Evolutionary conservation across 2,888 invertebrate species (phyloP).

Genomic region (Erebia ligea): DNA sequence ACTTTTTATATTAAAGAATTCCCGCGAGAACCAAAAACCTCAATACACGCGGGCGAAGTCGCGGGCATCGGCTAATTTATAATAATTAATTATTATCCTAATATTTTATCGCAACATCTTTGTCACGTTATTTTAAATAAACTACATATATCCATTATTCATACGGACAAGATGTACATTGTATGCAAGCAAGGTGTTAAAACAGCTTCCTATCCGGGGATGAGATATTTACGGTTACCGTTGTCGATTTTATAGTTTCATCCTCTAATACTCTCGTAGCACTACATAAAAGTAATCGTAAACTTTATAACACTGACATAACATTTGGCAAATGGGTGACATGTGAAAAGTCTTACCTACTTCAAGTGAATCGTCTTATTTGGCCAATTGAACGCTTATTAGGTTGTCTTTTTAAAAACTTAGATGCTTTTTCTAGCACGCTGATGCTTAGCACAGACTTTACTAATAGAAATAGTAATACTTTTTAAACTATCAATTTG

Average conservation of each 20-base stretch:
- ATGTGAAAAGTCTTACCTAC: conserved; percentile 49
- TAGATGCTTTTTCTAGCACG: not conserved
- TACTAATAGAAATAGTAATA: not conserved
- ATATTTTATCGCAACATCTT: not conserved
- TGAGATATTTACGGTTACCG: conserved; percentile 54
- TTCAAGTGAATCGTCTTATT: conserved; percentile 39
- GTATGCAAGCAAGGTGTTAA: conserved; percentile 34
- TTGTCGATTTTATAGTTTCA: conserved; percentile 64
- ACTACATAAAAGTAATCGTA: conserved; percentile 61
- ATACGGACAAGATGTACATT: conserved; percentile 30
- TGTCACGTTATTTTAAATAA: not conserved
- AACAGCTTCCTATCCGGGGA: conserved; percentile 27
- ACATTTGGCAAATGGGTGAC: conserved; percentile 63
- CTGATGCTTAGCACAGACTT: not conserved
- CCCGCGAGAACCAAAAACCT: too few species aligned
- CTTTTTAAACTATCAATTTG: too few species aligned
- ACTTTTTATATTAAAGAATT: too few species aligned
- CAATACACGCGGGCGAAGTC: too few species aligned
- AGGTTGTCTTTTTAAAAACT: not conserved
- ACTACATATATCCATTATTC: not conserved
- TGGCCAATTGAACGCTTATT: not conserved
- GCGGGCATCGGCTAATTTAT: too few species aligned
- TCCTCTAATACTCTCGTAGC: conserved; percentile 58
- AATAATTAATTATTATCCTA: too few species aligned
- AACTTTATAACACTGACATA: conserved; percentile 56